A percentile compares a stretch with the other conserved stretches of the same genome.
These are phyloP conservation scores for Leptura quadrifasciata DNA, from an alignment of 2,888 invertebrate genomes.

Conservation along the genomic window DNA sequence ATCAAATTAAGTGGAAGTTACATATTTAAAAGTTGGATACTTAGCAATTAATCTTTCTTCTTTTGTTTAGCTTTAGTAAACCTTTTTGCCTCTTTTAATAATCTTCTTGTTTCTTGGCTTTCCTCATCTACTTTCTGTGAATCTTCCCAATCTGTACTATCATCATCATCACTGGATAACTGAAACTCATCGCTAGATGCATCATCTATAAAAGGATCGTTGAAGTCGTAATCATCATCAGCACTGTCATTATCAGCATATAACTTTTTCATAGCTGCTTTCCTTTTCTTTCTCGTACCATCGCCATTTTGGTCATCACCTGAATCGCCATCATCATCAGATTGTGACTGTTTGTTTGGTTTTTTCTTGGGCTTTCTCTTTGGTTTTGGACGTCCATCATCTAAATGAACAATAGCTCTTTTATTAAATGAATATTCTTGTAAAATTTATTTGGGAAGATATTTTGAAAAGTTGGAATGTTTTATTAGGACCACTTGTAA, in stretches of 20 bases:
- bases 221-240: conserved; percentile 54
- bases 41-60: conserved; percentile 21
- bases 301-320: conserved; percentile 10
- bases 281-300: neutral
- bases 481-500: neutral
- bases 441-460: neutral
- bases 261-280: conserved; percentile 15
- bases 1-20: too few species aligned
- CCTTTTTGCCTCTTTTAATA: conserved; percentile 53
- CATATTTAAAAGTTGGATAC: neutral
- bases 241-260: conserved; percentile 39
- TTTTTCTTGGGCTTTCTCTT: neutral
- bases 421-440: neutral
- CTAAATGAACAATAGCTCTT: neutral
- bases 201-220: conserved; percentile 58
- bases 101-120: conserved; percentile 50
- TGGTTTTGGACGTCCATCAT: neutral
- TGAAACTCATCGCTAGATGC: conserved; percentile 57
- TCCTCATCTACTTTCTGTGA: conserved; percentile 52
- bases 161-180: conserved; percentile 47
- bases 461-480: neutral
- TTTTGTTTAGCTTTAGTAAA: conserved; percentile 47
- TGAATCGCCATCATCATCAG: conserved; percentile 2
- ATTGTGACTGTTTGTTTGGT: neutral
- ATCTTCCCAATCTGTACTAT: conserved; percentile 55